Evolutionary conservation across 2,888 invertebrate species (phyloP), one percentile per base, ranked within the genome.

Genomic region (Lycia hirtaria): DNA sequence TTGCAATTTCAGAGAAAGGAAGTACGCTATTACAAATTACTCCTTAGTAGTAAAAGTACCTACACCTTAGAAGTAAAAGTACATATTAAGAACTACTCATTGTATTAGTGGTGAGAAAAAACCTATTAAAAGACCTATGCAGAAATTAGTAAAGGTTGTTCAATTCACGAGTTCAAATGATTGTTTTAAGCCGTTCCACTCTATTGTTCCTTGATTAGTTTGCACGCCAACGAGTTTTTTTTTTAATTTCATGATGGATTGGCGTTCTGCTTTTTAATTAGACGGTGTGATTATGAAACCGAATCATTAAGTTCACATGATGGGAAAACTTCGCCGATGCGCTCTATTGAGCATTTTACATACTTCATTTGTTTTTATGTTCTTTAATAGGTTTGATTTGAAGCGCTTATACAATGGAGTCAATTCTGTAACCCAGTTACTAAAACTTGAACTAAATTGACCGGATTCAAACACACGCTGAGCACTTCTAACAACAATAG

Each of bases 171-270:
- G 47, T 43, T 33, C 38, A 47, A 56, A 56, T 63, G 14, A 44
- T 45, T 52, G 53, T 43, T 54, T 56, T 53, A 10, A 26, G 33
- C 15, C 48, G 32, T 55, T 54, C 48, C 51, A 40, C 24, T 56
- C 44, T 20, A 53, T 53, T 58, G 53, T 58, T 60, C 6, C 28
- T 47, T 53, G 37, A 61, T 64, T 52, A 32, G 41, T 15, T 56
- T 44, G 33, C 37, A 51, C 38, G n/a, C 41, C 30, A 37, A 35
- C 35, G 17, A 24, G 37, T 44, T 44, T 51, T 26, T 41, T 38
- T 41, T 50, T 53, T 32, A 3, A 40, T 35, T 40, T 20, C 35
- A 26, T 43, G 44, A 52, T 54, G 17, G 40, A 49, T 38, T 51
- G 35, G 19, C 44, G 50, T 45, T 45, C 44, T 40, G 38, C 22